These are phyloP conservation scores for Mythimna impura DNA, from an alignment of 2,888 invertebrate species.

Conservation along the genomic window DNA sequence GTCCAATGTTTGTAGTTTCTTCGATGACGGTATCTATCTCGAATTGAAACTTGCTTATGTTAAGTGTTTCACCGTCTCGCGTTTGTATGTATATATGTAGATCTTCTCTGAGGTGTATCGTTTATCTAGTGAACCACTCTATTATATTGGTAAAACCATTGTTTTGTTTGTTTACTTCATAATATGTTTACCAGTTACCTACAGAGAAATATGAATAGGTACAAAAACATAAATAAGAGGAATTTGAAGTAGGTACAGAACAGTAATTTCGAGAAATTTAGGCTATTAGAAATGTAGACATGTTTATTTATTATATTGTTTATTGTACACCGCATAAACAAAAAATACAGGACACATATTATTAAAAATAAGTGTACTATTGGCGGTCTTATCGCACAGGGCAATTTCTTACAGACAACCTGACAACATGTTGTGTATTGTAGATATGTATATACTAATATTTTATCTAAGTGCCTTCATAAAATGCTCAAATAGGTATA, in stretches of 20 bases:
- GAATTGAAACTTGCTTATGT: constrained; percentile 38
- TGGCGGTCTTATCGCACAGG: no score
- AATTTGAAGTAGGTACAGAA: constrained; percentile 20
- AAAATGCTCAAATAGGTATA: not conserved
- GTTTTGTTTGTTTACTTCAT: constrained; percentile 24
- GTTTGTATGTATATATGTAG: constrained; percentile 10
- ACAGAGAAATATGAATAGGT: constrained; percentile 24
- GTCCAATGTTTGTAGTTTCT: not conserved
- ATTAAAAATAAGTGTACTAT: no score
- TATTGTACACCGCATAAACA: no score
- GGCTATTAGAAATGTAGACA: not conserved
- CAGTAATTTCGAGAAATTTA: constrained; percentile 10
- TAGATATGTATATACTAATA: not conserved
- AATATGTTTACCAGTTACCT: constrained; percentile 6
- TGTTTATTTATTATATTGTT: not conserved
- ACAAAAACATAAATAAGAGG: constrained; percentile 12
- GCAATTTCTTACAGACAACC: no score
- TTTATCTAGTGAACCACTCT: constrained; percentile 35
- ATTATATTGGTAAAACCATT: constrained; percentile 16
- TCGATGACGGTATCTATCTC: constrained; percentile 5
- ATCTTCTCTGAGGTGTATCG: constrained; percentile 8
- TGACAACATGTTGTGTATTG: no score
- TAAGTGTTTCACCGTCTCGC: constrained; percentile 34
- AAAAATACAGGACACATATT: no score
- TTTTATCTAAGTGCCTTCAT: not conserved